Evolutionary conservation across 2,888 invertebrate genomes (phyloP), one percentile per base, ranked within the genome.

Genomic region (Agrotis ipsilon): DNA sequence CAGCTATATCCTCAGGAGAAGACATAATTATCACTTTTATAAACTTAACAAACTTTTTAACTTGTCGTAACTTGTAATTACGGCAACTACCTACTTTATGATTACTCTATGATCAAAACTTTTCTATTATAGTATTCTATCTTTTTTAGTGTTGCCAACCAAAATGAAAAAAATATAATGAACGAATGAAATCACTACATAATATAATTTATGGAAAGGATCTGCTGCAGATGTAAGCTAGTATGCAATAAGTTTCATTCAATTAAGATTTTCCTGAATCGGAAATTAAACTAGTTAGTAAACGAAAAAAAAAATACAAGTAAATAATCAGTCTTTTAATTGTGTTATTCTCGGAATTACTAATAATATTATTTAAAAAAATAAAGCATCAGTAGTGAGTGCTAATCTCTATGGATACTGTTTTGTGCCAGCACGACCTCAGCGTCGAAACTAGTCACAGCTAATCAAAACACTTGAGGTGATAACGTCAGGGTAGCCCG

Each of bases 311-410:
- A 66, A 64, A 69, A 69, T 62, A 70, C 59, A 70, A 54, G 14
- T 70, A 59, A 24, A 65, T 60, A 70, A 70, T 66, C 70, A 70
- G 70, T 70, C 70, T 70, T 69, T 69, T 69, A 69, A 64, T 69
- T 69, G 64, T 69, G 69, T 69, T 69, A 27, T 27, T 27, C 27
- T 27, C 27, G 27, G n/a, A 64, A 68, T 19, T 63, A 63, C 49
- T 63, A 57, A 68, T 55, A 62, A 68, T 45, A 68, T 57, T 51
- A 57, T 63, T 57, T 57, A 63, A 63, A 68, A 27, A 27, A 27
- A 66, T 49, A 65, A 65, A 65, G 65, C 65, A 49, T 65, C 65
- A 57, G 64, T 57, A 57, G 64, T 64, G 64, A 64, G 64, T 64
- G 64, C 64, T 64, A 64, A 55, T 64, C 64, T 64, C 64, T 64